Base-by-base conservation (phyloP, 2,888 invertebrate species). In the Lasioglossum marginatum region DNA sequence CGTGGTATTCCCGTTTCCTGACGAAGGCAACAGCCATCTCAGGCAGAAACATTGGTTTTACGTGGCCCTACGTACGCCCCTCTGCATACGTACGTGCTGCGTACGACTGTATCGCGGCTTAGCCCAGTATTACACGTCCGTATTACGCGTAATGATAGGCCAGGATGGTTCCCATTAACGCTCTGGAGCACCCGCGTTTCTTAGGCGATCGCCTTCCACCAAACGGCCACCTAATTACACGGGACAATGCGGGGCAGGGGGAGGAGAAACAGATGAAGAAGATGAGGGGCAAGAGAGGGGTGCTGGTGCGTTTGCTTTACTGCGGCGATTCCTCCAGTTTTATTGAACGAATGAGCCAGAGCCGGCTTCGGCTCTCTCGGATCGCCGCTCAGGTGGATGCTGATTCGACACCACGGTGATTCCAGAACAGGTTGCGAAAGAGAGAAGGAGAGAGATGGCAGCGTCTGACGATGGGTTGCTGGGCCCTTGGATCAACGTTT, bases 121-220 rank as follows among this genome's bases (percentile, higher is more conserved):
- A 84, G 81, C 82, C 84, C 83, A 84, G 80, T 85, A 90, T 91
- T 89, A 89, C 87, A 92, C 92, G 92, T 91, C 93, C 92, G 93
- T 92, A 94, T 94, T 94, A 94, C 94, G 93, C 93, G 92, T 94
- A 94, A 94, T 94, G 92, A 94, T 93, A 94, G 94, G 85, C 88
- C 92, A 88, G 86, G 88, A 88, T 90, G 92, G 91, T 92, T 90
- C 92, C 93, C 92, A 94, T 94, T 94, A 93, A 93, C 92, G 92
- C 92, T 88, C 48, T 52, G 75, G 84, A 92, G 92, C 93, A 93
- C 93, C 93, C 92, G 92, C 92, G 90, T 92, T 92, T 92, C 91
- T 87, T 80, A 91, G 82, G 82, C 89, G 91, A 92, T 92, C 92
- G 90, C 86, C 90, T 90, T 90, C 90, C 88, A 87, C 90, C 90